Conservation (phyloP, 1,140 invertebrate species). For the Branchinecta lindahli region DNA sequence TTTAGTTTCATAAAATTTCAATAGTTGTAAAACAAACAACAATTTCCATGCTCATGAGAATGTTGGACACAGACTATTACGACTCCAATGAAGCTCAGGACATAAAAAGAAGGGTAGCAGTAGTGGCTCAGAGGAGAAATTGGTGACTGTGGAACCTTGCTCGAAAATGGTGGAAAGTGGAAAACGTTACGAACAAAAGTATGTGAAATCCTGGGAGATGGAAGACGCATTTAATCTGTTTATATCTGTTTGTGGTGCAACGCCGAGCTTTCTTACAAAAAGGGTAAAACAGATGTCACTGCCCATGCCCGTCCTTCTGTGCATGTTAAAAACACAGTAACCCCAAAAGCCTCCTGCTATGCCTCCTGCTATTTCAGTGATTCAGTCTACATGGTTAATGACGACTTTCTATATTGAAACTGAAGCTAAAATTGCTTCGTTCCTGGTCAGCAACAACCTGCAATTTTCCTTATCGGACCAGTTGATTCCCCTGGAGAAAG, state of each 20-base stretch:
- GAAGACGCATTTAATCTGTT: background rate
- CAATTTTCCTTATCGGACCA: slow-evolving; percentile 1
- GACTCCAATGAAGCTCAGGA: slow-evolving; percentile 7
- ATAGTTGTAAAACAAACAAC: too few species aligned
- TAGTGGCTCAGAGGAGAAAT: slow-evolving; percentile 5
- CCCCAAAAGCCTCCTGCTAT: slow-evolving; percentile 8
- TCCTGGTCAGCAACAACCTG: slow-evolving; percentile 4
- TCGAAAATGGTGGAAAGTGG: background rate
- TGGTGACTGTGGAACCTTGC: background rate
- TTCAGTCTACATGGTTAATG: slow-evolving; percentile 1
- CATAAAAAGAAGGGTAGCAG: slow-evolving; percentile 9
- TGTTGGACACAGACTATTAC: slow-evolving; percentile 3
- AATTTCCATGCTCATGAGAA: background rate
- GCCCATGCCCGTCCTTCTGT: slow-evolving; percentile 7
- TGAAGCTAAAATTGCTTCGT: slow-evolving; percentile 6
- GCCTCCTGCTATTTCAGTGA: slow-evolving; percentile 3
- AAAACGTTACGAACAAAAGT: slow-evolving; percentile 8
- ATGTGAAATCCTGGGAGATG: slow-evolving; percentile 8
- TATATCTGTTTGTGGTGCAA: background rate
- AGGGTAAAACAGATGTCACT: slow-evolving; percentile 5
- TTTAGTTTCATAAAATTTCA: too few species aligned
- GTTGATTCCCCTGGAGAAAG: slow-evolving; percentile 4
- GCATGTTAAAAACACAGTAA: slow-evolving; percentile 8
- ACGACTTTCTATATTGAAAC: background rate
- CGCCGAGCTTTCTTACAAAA: slow-evolving; percentile 8